A percentile compares a stretch with the other conserved stretches of the same genome.
These are phyloP conservation scores for Hesperophylax magnus DNA, from an alignment of 1,140 invertebrate species.

Conservation along the genomic window DNA sequence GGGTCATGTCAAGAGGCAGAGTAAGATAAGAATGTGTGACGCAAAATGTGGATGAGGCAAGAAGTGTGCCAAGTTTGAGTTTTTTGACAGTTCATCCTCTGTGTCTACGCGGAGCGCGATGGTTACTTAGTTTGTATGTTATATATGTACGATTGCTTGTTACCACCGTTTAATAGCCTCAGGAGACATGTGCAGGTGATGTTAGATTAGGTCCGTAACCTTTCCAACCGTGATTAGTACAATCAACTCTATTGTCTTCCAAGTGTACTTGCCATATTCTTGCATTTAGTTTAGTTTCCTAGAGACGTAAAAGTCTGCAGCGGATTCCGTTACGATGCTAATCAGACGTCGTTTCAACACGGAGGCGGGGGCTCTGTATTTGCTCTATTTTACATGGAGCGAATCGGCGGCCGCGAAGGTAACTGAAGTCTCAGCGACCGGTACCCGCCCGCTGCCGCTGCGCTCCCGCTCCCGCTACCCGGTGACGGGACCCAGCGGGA, in stretches of 20 bases:
- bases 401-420: neutral
- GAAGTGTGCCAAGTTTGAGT: too few species aligned
- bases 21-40: too few species aligned
- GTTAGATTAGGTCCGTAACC: neutral
- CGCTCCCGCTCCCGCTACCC: neutral
- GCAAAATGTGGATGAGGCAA: too few species aligned
- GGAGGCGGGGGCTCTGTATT: slow-evolving; percentile 10
- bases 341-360: slow-evolving; percentile 21
- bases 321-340: slow-evolving; percentile 25
- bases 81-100: too few species aligned
- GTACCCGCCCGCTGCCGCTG: neutral
- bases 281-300: neutral
- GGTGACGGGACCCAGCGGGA: neutral
- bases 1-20: too few species aligned
- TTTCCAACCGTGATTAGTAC: neutral
- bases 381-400: slow-evolving; percentile 51
- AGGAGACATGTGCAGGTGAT: too few species aligned
- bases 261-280: neutral
- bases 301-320: neutral
- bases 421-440: neutral
- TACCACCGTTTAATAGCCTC: too few species aligned
- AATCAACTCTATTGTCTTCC: neutral
- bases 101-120: too few species aligned
- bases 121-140: too few species aligned
- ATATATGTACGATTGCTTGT: too few species aligned